Percentiles rank a stretch among this genome's conserved stretches.
Evolutionary conservation across 2,797 vertebrate genomes (phyloP).

Genomic region (Gymnoscopelus microlampas): DNA sequence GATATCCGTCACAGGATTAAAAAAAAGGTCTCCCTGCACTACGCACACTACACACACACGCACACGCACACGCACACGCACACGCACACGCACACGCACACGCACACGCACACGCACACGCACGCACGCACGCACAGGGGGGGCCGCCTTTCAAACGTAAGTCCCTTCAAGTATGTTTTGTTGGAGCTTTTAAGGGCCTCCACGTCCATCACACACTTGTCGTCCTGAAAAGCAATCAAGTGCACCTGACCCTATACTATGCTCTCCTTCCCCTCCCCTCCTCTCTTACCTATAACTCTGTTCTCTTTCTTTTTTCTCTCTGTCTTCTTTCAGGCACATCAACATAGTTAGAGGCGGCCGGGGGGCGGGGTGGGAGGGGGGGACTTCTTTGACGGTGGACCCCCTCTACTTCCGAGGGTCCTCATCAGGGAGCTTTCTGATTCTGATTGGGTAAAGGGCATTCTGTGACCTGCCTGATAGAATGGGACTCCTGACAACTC

Average conservation of each 20-base stretch:
- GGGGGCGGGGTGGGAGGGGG: no score
- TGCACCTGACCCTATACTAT: conserved; percentile 14
- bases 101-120: not conserved
- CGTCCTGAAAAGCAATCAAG: conserved; percentile 34
- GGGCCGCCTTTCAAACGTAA: conserved; percentile 11
- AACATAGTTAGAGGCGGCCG: not conserved
- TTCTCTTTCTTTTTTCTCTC: not conserved
- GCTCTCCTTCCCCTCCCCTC: conserved; percentile 4
- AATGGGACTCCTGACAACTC: not conserved
- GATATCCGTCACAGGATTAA: no score
- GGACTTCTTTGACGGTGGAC: not conserved
- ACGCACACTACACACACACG: no score
- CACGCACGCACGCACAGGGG: not conserved
- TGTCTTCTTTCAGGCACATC: not conserved
- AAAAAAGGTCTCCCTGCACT: no score
- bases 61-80: not conserved
- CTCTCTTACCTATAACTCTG: not conserved
- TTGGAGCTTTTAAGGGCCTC: conserved; percentile 24
- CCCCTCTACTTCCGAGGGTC: not conserved
- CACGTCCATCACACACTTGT: conserved; percentile 25
- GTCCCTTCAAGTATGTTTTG: conserved; percentile 14
- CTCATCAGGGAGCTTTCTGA: not conserved
- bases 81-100: not conserved
- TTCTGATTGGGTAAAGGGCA: not conserved
- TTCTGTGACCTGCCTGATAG: not conserved